Percentiles rank a stretch among this genome's conserved stretches.
These are phyloP conservation scores for Venturia canescens DNA, from an alignment of 1,140 invertebrate genomes.

Conservation along the genomic window DNA sequence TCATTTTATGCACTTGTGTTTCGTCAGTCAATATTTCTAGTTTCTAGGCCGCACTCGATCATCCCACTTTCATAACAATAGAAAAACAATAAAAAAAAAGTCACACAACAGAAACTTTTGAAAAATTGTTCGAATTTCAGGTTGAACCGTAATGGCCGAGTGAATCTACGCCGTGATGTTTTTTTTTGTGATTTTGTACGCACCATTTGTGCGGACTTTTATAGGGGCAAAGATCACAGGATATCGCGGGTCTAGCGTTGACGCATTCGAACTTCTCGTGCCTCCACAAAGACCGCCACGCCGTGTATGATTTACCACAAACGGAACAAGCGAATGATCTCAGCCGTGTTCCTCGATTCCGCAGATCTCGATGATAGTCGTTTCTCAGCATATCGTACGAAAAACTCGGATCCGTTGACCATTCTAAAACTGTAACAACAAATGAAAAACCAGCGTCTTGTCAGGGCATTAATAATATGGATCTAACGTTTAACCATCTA, in stretches of 20 bases:
- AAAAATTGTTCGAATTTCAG: constrained; percentile 16
- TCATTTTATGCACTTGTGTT: too few species aligned
- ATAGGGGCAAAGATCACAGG: constrained; percentile 74
- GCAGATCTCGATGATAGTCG: constrained; percentile 17
- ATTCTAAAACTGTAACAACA: constrained; percentile 38
- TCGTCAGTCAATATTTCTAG: too few species aligned
- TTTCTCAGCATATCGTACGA: constrained; percentile 20
- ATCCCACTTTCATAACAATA: too few species aligned
- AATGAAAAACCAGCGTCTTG: not conserved
- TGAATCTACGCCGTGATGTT: constrained; percentile 54
- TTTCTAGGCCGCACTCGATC: too few species aligned
- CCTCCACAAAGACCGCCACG: constrained; percentile 70
- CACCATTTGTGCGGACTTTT: constrained; percentile 73
- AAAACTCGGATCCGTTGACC: not conserved
- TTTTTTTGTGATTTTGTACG: constrained; percentile 69
- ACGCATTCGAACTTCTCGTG: constrained; percentile 76
- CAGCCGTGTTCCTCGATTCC: not conserved
- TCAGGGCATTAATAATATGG: not conserved
- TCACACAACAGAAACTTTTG: not conserved
- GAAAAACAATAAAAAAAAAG: too few species aligned
- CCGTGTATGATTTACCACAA: constrained; percentile 70
- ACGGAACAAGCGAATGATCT: constrained; percentile 54
- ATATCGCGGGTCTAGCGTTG: constrained; percentile 68
- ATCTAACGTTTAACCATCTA: constrained; percentile 14
- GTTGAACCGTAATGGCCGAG: constrained; percentile 65